Base-by-base conservation (phyloP, 2,888 invertebrate genomes). In the Seira ritae region DNA sequence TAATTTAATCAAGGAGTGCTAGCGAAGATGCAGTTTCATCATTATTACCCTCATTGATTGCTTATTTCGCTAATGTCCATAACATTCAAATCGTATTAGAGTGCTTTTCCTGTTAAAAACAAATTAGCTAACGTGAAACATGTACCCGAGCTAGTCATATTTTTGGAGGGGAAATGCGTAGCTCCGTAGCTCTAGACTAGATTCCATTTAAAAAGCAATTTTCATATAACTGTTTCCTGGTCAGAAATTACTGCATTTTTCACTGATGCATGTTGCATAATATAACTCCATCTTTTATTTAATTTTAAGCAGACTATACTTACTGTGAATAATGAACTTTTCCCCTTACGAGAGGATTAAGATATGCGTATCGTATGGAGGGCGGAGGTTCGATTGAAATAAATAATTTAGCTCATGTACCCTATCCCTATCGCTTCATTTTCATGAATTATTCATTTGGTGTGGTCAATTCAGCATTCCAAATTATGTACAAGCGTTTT, bases 321-420 rank as follows among this genome's bases (percentile, higher is more conserved):
- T n/a, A n/a, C n/a, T n/a, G n/a, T n/a, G n/a, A n/a, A n/a, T n/a
- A n/a, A n/a, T n/a, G n/a, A n/a, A n/a, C n/a, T n/a, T n/a, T n/a
- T n/a, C n/a, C n/a, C n/a, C n/a, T n/a, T n/a, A n/a, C n/a, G n/a
- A n/a, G n/a, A n/a, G 23, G 8, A 10, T 23, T 1, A 19, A 22
- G 22, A 22, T 10, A 19, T 6, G 20, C 4, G 66, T 82, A n/a
- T n/a, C n/a, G 82, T 76, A 76, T 82, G 77, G 77, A 82, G 76
- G 82, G 82, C 20, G 66, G 66, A 82, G 82, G 77, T 72, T 76
- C 76, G 76, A 82, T 60, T 82, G 76, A 76, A 82, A 82, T 82
- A 82, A 82, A 82, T 81, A 81, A 60, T 60, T 60, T 60, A 60
- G 60, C 60, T 68, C 69, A 82, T 76, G 55, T 82, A 82, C 67